Evolutionary conservation across 2,888 invertebrate species (phyloP), one percentile per base, ranked within the genome.

Genomic region (Tetragnatha montana): DNA sequence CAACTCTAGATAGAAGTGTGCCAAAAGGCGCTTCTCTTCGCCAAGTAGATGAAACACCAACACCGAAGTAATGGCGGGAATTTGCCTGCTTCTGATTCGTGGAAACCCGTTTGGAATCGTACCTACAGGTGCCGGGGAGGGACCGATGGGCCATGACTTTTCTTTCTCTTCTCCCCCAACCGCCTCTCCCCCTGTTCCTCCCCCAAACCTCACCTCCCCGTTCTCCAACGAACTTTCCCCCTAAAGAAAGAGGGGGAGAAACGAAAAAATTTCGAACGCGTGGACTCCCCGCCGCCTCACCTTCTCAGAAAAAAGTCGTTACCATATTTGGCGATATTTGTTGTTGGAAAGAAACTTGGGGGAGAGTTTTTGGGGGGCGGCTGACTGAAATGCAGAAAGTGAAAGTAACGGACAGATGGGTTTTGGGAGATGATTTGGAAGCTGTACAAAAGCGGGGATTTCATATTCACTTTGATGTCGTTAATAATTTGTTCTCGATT

Each of bases 71-170:
- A 22, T 47, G 47, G 74, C 47, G 75, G 83, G 75, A 83, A 83
- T 75, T 83, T 81, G 71, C 60, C 75, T 60, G 60, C 68, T 47
- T 22, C 8, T 22, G 73, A 0, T 47, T 78, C 76, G 21, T 78
- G 69, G 76, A 69, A 85, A 60, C 69, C 70, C 14, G 35, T 47
- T 14, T n/a, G 75, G 49, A 75, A 35, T 73, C 19, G n/a, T 10
- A 60, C 69, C 76, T 88, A 89, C 89, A 89, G 89, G 89, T 89
- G 89, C 68, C 69, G 75, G 19, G 21, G 81, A 78, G 76, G 76
- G 35, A 47, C 19, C 7, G 73, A 68, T 74, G 85, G 80, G 81
- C 70, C 88, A 85, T 60, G 84, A n/a, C 49, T 81, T 81, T 81
- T 60, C 12, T 60, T 60, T 81, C 81, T 60, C 60, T 21, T 60